A percentile compares a stretch with the other conserved stretches of the same genome.
Conservation (phyloP, 2,797 vertebrate species). For the Enteromius unitaeniatus region DNA sequence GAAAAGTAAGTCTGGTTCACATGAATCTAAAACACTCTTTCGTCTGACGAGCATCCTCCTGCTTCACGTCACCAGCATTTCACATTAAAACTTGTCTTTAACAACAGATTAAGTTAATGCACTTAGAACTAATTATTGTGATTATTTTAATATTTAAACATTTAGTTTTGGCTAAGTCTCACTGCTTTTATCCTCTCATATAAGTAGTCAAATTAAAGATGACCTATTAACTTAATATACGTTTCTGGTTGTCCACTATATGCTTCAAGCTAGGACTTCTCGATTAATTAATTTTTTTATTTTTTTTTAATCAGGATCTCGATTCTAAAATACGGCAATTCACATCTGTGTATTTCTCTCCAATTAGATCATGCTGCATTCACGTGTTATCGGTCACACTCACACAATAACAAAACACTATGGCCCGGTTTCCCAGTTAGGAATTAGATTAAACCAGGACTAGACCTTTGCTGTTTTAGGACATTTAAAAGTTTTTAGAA, state of each 20-base stretch:
- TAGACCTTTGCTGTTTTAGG: too few species aligned
- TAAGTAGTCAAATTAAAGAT: neutral
- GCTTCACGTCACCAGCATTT: neutral
- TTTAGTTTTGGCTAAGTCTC: neutral
- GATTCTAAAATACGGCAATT: too few species aligned
- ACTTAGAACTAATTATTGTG: neutral
- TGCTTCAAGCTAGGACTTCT: too few species aligned
- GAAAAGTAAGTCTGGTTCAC: neutral
- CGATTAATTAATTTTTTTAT: too few species aligned
- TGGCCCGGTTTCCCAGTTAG: too few species aligned
- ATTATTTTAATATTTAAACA: neutral
- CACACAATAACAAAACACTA: too few species aligned
- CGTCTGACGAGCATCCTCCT: neutral
- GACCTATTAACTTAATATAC: neutral
- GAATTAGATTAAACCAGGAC: too few species aligned
- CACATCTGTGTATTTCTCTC: too few species aligned
- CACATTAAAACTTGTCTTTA: neutral
- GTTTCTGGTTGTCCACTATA: neutral
- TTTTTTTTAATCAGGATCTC: too few species aligned
- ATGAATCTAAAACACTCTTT: neutral
- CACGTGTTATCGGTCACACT: too few species aligned
- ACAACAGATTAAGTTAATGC: neutral
- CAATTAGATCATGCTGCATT: too few species aligned
- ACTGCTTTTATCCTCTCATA: neutral
- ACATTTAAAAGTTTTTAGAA: too few species aligned